Evolutionary conservation across 2,888 invertebrate species (phyloP).

Genomic region (Agrochola litura): DNA sequence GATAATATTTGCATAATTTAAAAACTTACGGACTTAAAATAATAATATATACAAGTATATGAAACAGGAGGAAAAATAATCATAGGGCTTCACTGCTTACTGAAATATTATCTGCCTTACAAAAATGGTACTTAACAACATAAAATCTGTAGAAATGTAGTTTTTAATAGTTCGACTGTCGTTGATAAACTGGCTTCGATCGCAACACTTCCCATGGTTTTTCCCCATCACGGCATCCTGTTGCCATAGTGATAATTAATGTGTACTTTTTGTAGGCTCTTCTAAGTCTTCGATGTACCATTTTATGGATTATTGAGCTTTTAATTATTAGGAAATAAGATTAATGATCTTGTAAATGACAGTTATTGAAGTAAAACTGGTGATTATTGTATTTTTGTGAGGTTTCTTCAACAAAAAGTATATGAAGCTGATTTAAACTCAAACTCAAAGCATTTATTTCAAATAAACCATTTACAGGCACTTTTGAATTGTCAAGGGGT

Average conservation of each 20-base stretch:
- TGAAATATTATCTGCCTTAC: background rate
- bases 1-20: too few species aligned
- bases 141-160: slow-evolving; percentile 42
- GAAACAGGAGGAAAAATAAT: too few species aligned
- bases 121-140: slow-evolving; percentile 17
- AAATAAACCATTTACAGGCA: too few species aligned
- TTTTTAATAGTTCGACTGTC: slow-evolving; percentile 41
- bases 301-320: slow-evolving; percentile 34
- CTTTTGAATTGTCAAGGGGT: too few species aligned
- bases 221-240: slow-evolving; percentile 57
- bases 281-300: slow-evolving; percentile 19
- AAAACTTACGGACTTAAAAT: too few species aligned
- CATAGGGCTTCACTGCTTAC: background rate
- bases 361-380: slow-evolving; percentile 2
- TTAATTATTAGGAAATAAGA: slow-evolving; percentile 21
- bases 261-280: slow-evolving; percentile 43
- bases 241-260: slow-evolving; percentile 57
- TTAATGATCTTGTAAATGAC: background rate
- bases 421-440: too few species aligned
- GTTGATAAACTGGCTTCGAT: slow-evolving; percentile 47
- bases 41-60: too few species aligned
- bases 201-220: slow-evolving; percentile 63
- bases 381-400: background rate
- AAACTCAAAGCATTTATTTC: too few species aligned
- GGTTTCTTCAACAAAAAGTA: too few species aligned